A percentile compares a stretch with the other conserved stretches of the same genome.
These are phyloP conservation scores for Pararge aegeria DNA, from an alignment of 1,140 invertebrate genomes.

Conservation along the genomic window DNA sequence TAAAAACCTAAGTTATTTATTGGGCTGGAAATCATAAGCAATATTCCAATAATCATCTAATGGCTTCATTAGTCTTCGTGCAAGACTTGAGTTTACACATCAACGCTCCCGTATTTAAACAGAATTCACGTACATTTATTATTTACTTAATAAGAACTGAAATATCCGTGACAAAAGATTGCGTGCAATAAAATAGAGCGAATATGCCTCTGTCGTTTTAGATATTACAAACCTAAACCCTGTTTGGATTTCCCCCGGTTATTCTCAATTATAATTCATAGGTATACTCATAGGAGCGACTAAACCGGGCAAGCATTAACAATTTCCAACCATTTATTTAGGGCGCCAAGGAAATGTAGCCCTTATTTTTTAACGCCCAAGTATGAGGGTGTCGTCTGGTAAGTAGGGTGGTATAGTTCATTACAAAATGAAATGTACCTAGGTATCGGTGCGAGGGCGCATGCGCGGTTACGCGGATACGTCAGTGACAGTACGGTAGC, in stretches of 20 bases:
- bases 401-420: slow-evolving; percentile 44
- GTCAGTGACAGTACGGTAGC: slow-evolving; percentile 52
- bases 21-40: too few species aligned
- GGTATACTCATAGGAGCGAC: slow-evolving; percentile 43
- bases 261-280: slow-evolving; percentile 54
- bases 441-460: slow-evolving; percentile 51
- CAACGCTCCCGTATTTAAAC: too few species aligned
- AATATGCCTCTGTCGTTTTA: too few species aligned
- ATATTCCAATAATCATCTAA: too few species aligned
- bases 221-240: background rate
- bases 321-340: slow-evolving; percentile 47
- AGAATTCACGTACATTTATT: too few species aligned
- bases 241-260: slow-evolving; percentile 12
- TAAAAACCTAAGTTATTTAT: too few species aligned
- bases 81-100: too few species aligned
- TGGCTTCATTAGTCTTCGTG: too few species aligned
- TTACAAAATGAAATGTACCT: slow-evolving; percentile 62
- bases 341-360: slow-evolving; percentile 18
- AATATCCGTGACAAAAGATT: too few species aligned
- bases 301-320: slow-evolving; percentile 43
- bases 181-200: too few species aligned
- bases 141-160: too few species aligned
- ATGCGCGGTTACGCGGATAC: slow-evolving; percentile 44
- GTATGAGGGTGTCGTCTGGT: slow-evolving; percentile 14
- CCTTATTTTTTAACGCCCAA: slow-evolving; percentile 27